Conservation (phyloP, 2,888 invertebrate species). For the Tenthredo livida region DNA sequence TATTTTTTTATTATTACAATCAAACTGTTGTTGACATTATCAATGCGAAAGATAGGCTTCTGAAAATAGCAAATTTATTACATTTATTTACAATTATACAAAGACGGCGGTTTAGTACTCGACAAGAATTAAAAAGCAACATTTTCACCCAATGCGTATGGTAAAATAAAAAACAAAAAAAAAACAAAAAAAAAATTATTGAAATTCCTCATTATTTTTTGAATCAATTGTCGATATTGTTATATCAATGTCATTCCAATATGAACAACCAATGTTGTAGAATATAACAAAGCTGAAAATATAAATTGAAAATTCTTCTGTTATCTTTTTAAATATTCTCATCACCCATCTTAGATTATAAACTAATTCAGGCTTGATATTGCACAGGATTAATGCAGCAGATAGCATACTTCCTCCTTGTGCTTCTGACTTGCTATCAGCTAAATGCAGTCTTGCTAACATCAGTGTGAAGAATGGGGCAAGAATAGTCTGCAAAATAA, state of each 20-base stretch:
- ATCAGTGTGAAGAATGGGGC: constrained; percentile 67
- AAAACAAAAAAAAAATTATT: background rate
- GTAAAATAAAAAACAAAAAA: too few species aligned
- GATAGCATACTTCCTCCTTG: constrained; percentile 65
- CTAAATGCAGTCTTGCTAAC: constrained; percentile 63
- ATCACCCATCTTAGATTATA: constrained; percentile 62
- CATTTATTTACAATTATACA: constrained; percentile 47
- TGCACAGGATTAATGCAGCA: constrained; percentile 70
- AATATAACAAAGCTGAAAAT: constrained; percentile 69
- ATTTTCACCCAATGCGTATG: background rate
- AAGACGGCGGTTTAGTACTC: constrained; percentile 24
- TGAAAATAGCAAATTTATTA: constrained; percentile 42
- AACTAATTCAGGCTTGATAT: constrained; percentile 68
- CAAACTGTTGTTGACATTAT: background rate
- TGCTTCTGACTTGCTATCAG: constrained; percentile 55
- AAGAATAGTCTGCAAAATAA: constrained; percentile 66
- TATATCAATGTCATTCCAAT: constrained; percentile 57
- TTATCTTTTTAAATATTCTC: constrained; percentile 59
- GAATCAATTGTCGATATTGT: constrained; percentile 31
- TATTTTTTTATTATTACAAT: background rate
- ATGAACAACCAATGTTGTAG: constrained; percentile 59
- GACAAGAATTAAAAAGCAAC: background rate
- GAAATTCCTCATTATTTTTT: constrained; percentile 1
- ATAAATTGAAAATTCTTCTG: constrained; percentile 69
- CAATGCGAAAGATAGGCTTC: constrained; percentile 13